These are phyloP conservation scores for Sarcophaga rosellei DNA, from an alignment of 2,888 invertebrate genomes.

Conservation along the genomic window DNA sequence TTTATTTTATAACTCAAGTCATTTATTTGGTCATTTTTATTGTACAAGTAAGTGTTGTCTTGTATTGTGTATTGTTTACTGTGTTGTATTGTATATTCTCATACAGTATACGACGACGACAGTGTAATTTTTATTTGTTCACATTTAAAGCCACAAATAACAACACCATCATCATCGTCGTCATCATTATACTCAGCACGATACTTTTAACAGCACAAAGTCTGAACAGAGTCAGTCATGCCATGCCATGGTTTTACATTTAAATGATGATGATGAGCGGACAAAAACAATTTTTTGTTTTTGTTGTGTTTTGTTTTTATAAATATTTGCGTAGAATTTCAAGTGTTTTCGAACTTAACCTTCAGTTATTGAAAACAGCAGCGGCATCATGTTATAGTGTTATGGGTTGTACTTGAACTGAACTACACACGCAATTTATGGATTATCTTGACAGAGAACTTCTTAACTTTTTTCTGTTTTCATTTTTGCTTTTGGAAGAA, in stretches of 20 bases:
- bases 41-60: not conserved
- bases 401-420: conserved; percentile 59
- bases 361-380: conserved; percentile 41
- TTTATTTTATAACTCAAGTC: not conserved
- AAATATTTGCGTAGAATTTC: conserved; percentile 67
- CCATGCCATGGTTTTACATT: conserved; percentile 42
- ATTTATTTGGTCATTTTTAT: conserved; percentile 31
- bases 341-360: conserved; percentile 66
- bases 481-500: not conserved
- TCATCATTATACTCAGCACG: conserved; percentile 37
- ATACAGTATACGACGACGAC: not conserved
- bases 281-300: not conserved
- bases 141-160: conserved; percentile 36
- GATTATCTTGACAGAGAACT: conserved; percentile 14
- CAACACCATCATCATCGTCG: not conserved
- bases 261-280: not conserved
- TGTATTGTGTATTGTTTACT: not conserved
- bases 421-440: conserved; percentile 42
- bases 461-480: not conserved
- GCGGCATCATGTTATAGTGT: conserved; percentile 16
- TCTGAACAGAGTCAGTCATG: not conserved
- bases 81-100: not conserved
- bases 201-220: conserved; percentile 12
- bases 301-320: not conserved
- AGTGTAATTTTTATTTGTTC: not conserved